phyloP scores from a whole-genome alignment of 1,140 invertebrate species.

The Caenorhabditis tropicalis region DNA sequence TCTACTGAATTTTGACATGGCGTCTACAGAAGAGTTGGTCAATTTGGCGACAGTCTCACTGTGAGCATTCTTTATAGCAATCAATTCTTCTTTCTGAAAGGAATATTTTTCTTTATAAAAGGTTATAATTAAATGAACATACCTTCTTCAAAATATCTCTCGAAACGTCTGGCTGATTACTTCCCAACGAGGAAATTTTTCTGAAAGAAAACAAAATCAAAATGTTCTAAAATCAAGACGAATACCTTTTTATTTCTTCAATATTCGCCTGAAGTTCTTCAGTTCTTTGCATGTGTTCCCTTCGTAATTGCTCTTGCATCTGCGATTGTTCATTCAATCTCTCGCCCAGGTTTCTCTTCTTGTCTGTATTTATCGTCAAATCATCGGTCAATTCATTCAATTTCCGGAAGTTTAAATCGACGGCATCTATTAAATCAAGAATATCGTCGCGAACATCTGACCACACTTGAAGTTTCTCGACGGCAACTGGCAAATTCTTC shows the following conservation, averaged over 20 bases:
- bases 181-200: neutral
- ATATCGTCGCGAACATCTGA: neutral
- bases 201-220: neutral
- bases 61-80: neutral
- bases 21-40: neutral
- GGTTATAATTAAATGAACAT: neutral
- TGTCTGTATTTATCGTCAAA: neutral
- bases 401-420: neutral
- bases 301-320: conserved; percentile 3
- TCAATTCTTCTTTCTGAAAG: neutral
- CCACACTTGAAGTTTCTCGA: neutral
- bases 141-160: neutral
- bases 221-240: neutral
- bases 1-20: neutral
- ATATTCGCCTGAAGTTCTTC: neutral
- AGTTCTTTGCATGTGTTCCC: neutral
- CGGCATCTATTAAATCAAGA: neutral
- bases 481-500: neutral
- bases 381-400: neutral
- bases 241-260: neutral
- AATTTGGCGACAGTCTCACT: neutral
- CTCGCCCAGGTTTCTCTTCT: neutral
- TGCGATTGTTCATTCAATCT: neutral
- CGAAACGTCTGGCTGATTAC: neutral
- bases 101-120: neutral